A percentile compares a stretch with the other conserved stretches of the same genome.
Conservation (phyloP, 1,140 invertebrate species). For the Rhyacophila brunnea region DNA sequence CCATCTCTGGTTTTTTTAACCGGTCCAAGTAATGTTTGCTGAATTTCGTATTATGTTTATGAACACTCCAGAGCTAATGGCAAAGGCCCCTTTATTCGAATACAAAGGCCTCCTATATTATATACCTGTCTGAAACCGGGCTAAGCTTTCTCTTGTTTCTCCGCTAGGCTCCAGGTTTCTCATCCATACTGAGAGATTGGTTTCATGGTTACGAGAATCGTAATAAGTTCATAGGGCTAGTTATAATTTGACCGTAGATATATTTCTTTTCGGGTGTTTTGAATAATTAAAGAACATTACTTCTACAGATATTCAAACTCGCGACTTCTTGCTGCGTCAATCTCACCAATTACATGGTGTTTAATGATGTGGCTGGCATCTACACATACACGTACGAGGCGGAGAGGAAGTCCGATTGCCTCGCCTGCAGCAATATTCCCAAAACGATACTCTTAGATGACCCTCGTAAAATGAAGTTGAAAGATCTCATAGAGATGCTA, state of each 20-base stretch:
- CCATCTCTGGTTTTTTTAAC: no score
- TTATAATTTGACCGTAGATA: no score
- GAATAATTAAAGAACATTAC: constrained; percentile 1
- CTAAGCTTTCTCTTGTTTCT: no score
- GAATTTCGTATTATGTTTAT: no score
- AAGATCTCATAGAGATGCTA: constrained; percentile 80
- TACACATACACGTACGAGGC: constrained; percentile 95
- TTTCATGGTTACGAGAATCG: neutral
- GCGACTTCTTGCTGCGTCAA: constrained; percentile 87
- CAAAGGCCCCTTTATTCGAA: no score
- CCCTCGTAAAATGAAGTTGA: constrained; percentile 68
- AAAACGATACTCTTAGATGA: constrained; percentile 70
- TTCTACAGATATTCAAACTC: constrained; percentile 83
- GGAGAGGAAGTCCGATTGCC: constrained; percentile 80
- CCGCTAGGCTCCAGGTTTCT: no score
- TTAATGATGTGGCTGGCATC: constrained; percentile 95
- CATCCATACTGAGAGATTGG: no score
- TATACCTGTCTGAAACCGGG: no score
- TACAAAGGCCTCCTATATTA: no score
- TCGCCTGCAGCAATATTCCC: constrained; percentile 81
- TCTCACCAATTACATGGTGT: constrained; percentile 96
- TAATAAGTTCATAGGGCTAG: no score
- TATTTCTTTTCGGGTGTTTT: neutral
- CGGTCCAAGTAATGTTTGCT: no score
- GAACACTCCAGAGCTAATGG: no score